Evolutionary conservation across 2,888 invertebrate genomes (phyloP).

Genomic region (Pollenia griseotomentosa): DNA sequence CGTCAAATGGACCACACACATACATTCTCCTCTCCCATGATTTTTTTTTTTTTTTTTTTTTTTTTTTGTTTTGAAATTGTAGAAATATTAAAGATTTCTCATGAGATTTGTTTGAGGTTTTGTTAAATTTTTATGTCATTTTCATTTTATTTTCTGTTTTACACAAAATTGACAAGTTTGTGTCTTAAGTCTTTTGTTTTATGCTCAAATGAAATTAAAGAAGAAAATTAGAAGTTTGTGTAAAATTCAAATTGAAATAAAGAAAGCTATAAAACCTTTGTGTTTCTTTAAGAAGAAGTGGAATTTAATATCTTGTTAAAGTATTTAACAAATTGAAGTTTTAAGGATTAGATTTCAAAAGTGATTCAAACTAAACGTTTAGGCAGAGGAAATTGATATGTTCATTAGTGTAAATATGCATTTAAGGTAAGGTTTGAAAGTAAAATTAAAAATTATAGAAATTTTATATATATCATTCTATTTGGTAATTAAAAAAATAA

Average conservation of each 20-base stretch:
- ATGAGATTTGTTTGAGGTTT: slow-evolving; percentile 41
- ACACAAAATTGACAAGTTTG: slow-evolving; percentile 62
- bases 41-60: not conserved
- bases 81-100: slow-evolving; percentile 64
- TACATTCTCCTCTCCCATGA: slow-evolving; percentile 18
- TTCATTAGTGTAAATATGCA: no score
- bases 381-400: no score
- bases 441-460: no score
- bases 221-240: slow-evolving; percentile 27
- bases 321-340: not conserved
- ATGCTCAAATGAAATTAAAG: not conserved
- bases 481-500: no score
- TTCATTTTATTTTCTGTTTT: slow-evolving; percentile 22
- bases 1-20: slow-evolving; percentile 60
- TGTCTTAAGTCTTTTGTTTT: slow-evolving; percentile 66
- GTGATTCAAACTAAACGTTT: no score
- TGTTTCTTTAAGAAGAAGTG: not conserved
- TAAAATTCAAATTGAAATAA: not conserved
- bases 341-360: no score
- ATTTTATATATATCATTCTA: no score
- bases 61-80: slow-evolving; percentile 7
- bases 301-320: not conserved
- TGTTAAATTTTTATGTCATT: not conserved
- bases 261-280: not conserved
- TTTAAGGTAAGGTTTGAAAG: no score